Evolutionary conservation across 2,113 vertebrate genomes (phyloP).

Genomic region (Saccopteryx leptura): DNA sequence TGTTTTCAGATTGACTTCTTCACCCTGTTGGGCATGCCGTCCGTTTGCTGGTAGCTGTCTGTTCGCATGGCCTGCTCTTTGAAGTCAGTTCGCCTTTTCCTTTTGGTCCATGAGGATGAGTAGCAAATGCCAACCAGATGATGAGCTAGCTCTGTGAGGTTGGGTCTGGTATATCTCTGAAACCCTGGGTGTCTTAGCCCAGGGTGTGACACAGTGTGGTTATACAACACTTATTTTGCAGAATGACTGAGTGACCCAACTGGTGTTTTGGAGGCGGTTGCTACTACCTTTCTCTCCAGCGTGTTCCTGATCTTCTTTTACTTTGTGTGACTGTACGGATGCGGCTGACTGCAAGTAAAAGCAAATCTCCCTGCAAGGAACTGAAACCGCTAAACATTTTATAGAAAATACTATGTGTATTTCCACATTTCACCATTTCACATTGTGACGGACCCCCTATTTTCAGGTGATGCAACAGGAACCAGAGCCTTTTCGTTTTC

Average conservation of each 20-base stretch:
- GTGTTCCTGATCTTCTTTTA: not conserved
- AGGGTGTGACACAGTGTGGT: not conserved
- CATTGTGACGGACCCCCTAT: not conserved
- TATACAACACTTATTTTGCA: not conserved
- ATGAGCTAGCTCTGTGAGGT: not conserved
- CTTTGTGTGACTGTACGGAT: not conserved
- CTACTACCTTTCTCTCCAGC: not conserved
- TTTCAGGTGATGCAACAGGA: not conserved
- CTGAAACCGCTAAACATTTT: not conserved
- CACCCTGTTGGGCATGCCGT: not conserved
- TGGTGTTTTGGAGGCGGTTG: not conserved
- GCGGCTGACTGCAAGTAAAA: not conserved
- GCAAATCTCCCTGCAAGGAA: not conserved
- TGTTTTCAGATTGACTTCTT: slow-evolving; percentile 6
- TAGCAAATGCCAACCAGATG: not conserved
- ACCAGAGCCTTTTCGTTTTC: not conserved
- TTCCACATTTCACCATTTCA: slow-evolving; percentile 29
- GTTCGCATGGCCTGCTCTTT: not conserved
- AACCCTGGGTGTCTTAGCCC: not conserved
- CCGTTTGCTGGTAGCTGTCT: not conserved
- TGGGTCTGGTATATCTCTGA: not conserved
- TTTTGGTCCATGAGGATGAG: not conserved
- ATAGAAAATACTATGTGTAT: not conserved
- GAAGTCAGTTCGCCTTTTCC: not conserved
- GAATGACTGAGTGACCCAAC: not conserved